phyloP scores from a whole-genome alignment of 2,797 vertebrate genomes.

The Chiroxiphia lanceolata region DNA sequence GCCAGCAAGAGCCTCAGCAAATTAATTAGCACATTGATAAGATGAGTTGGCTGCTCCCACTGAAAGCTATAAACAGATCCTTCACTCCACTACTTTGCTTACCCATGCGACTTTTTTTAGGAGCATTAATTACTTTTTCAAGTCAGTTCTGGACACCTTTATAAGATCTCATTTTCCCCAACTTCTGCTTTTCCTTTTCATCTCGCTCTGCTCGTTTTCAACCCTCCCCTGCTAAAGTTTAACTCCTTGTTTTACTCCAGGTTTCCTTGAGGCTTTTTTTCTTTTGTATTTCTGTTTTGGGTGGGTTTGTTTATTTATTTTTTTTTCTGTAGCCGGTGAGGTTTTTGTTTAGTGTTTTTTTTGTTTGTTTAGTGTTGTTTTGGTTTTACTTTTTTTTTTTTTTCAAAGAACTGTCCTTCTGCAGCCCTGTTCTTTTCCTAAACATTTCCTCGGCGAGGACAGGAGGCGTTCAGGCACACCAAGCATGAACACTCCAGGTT shows the following conservation, averaged over 20 bases:
- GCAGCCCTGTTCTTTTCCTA: not conserved
- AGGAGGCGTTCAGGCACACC: not conserved
- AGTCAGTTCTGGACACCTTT: not conserved
- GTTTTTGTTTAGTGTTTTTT: not conserved
- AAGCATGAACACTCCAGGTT: not conserved
- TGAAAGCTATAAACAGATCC: constrained; percentile 26
- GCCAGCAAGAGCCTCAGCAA: not conserved
- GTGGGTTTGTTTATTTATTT: not conserved
- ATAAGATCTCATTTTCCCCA: not conserved
- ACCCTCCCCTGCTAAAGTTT: not conserved
- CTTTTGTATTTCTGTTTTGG: not conserved
- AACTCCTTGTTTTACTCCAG: accelerated
- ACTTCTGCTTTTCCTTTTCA: not conserved
- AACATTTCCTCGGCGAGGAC: not conserved
- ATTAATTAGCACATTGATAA: not conserved
- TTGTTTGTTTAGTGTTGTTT: too few species aligned
- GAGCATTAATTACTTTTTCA: not conserved
- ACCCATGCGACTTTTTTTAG: not conserved
- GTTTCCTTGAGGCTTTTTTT: not conserved
- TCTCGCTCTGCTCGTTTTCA: not conserved
- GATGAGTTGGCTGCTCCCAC: not conserved
- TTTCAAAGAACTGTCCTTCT: not conserved
- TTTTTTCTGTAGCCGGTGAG: not conserved
- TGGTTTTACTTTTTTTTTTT: not conserved
- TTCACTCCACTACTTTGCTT: constrained; percentile 16